Evolutionary conservation across 2,113 vertebrate species (phyloP).

Genomic region (Pyrgilauda ruficollis): DNA sequence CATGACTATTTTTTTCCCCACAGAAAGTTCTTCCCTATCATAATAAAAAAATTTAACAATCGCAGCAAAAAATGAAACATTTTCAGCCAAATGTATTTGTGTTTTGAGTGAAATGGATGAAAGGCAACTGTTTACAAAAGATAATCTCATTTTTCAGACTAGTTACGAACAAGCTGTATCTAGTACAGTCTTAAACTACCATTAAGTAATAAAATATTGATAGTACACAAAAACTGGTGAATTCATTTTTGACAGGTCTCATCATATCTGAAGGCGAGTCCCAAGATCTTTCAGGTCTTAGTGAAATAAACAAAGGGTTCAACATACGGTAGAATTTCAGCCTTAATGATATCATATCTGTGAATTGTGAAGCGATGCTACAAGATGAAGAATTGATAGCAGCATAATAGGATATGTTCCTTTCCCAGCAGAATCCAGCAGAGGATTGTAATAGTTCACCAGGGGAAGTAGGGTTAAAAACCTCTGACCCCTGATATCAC

Average conservation of each 20-base stretch:
- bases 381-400: constrained; percentile 32
- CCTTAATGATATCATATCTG: constrained; percentile 38
- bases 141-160: not conserved
- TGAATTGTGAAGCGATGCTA: constrained; percentile 31
- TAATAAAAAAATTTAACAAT: not conserved
- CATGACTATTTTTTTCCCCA: not conserved
- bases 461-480: constrained; percentile 63
- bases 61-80: not conserved
- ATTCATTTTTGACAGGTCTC: not conserved
- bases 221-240: not conserved
- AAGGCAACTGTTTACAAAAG: not conserved
- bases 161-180: not conserved
- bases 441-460: constrained; percentile 55
- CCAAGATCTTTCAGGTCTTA: constrained; percentile 16
- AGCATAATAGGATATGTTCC: constrained; percentile 36
- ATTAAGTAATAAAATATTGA: not conserved
- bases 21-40: not conserved
- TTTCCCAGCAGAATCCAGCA: constrained; percentile 35
- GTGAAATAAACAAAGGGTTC: constrained; percentile 24
- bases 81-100: not conserved
- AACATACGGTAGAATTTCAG: not conserved
- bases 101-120: not conserved
- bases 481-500: constrained; percentile 62
- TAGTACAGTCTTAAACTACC: not conserved
- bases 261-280: not conserved